Evolutionary conservation across 2,113 vertebrate genomes (phyloP), one percentile per base, ranked within the genome.

Genomic region (Stegostoma tigrinum): DNA sequence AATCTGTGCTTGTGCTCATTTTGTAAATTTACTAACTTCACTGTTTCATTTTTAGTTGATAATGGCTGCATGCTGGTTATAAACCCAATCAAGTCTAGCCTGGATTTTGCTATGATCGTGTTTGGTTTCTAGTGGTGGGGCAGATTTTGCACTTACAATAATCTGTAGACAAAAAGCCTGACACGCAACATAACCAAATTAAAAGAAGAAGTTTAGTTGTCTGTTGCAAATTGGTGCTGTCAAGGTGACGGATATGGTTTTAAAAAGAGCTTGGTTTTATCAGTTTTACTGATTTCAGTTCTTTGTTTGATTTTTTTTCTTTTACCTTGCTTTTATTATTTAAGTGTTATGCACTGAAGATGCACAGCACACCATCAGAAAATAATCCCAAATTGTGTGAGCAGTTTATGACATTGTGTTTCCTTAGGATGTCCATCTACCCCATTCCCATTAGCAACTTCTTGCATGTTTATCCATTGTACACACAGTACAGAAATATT

Each of bases 51-150:
- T 98, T 98, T 98, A 97, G 98, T 98, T 98, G 98, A 98, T 98
- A 97, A 97, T 98, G 97, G 98, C 98, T 98, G 98, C 98, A 98
- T 98, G 97, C 97, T 98, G 97, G 97, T 97, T 98, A 96, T 96
- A 97, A 97, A 97, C 66, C 96, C 97, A 98, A 97, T 98, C 98
- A 97, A 98, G 97, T 98, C 97, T 98, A 98, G 98, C 98, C 98
- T 98, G 98, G 98, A 98, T 98, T 98, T 98, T 98, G 97, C 97
- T 98, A 97, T 98, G 98, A 98, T 98, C 98, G 98, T 98, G 97
- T 98, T 98, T 98, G 97, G 97, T 98, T 98, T 97, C 97, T 98
- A 98, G 97, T 98, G 98, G 97, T 98, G 98, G 97, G 98, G 97
- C 97, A 98, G 98, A 95, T 98, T 97, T 98, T 98, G 98, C 98